A percentile compares a stretch with the other conserved stretches of the same genome.
Conservation (phyloP, 1,140 invertebrate genomes). For the Neodiprion fabricii region DNA sequence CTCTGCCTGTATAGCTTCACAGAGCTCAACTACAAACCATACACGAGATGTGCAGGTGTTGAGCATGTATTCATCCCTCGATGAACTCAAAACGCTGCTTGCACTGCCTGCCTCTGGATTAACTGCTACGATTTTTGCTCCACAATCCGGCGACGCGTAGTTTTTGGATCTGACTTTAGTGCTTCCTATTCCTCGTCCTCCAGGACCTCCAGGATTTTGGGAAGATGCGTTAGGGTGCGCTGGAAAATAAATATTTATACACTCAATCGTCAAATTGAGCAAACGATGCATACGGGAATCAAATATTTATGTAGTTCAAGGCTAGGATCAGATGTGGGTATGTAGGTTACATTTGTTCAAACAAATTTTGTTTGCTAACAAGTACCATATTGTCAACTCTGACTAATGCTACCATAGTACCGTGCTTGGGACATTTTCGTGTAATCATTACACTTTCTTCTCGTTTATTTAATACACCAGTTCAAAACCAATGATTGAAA, state of each 20-base stretch:
- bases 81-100: conserved; percentile 83
- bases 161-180: conserved; percentile 84
- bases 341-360: conserved; percentile 57
- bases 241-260: conserved; percentile 30
- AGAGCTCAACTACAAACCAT: conserved; percentile 97
- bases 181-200: conserved; percentile 41
- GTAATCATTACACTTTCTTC: too few relatives aligned
- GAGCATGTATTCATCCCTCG: conserved; percentile 96
- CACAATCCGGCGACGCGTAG: conserved; percentile 95
- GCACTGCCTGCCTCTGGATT: conserved; percentile 92
- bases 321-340: conserved; percentile 52
- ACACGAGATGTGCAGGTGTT: conserved; percentile 92
- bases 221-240: conserved; percentile 56
- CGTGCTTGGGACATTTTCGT: too few relatives aligned
- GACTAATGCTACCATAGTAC: too few relatives aligned
- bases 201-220: conserved; percentile 49
- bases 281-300: neutral
- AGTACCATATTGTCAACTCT: too few relatives aligned
- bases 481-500: too few relatives aligned
- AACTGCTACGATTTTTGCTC: conserved; percentile 91
- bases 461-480: too few relatives aligned
- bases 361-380: too few relatives aligned
- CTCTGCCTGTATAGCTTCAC: conserved; percentile 94
- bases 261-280: neutral
- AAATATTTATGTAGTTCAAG: neutral